Base-by-base conservation (phyloP, 2,888 invertebrate species). In the Drosophila diplacantha region DNA sequence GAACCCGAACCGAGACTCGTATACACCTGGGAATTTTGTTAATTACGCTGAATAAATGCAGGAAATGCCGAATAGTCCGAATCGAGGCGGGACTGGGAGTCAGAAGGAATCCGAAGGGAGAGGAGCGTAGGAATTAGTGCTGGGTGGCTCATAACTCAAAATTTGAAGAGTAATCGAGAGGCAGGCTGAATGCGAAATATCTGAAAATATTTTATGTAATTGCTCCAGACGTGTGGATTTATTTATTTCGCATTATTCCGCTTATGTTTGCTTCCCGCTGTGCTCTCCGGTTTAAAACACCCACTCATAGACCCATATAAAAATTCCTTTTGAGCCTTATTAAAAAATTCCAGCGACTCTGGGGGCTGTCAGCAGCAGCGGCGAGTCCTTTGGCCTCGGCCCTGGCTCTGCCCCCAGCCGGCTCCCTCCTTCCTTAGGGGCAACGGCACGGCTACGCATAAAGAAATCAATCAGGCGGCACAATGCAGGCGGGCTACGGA, bases 391-490 rank as follows among this genome's bases (percentile, higher is more conserved):
- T 41, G 24, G 24, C 24, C 41, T 24, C 31, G n/a, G 4, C n/a
- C 41, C 18, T 18, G 32, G 16, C 39, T 16, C 7, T 7, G 16
- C 31, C n/a, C 51, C 34, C 18, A 16, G n/a, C 20, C 20, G 5
- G 38, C 22, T 22, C 22, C 22, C 26, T 29, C 47, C 29, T 52
- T 26, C 57, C 32, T 11, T n/a, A 20, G 14, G 39, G 64, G 20
- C 26, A 1, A 20, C 1, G 46, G n/a, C 9, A 53, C 18, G 53
- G 53, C 26, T 11, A 65, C 54, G 68, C 73, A 78, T 80, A 75
- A 70, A 74, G 77, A 80, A 81, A 81, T 80, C 80, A 80, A 80
- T 81, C 80, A 80, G 78, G 80, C 80, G 77, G 71, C 77, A 81
- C 77, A 81, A 75, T 77, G 71, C 65, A 66, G 75, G 70, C 75